Evolutionary conservation across 2,888 invertebrate species (phyloP).

Genomic region (Acronicta psi): DNA sequence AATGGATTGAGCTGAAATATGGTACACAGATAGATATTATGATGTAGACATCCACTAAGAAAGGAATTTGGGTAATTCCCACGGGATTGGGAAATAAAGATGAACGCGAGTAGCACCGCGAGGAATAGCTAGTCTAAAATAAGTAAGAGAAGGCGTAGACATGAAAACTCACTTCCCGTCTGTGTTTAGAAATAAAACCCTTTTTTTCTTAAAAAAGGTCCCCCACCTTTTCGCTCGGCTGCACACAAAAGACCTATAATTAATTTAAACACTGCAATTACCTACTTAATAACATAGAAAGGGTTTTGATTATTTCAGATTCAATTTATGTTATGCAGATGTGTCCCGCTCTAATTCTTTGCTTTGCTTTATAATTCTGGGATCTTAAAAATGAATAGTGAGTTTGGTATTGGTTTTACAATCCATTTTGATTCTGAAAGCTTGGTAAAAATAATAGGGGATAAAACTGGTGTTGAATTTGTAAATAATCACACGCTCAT

Average conservation of each 20-base stretch:
- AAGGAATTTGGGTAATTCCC: no score
- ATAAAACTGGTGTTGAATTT: no score
- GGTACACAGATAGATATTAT: no score
- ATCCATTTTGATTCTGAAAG: not conserved
- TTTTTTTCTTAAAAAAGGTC: constrained; percentile 15
- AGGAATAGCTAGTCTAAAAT: no score
- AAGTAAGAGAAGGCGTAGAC: not conserved
- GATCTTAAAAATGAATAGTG: constrained; percentile 1
- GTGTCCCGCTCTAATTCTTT: constrained; percentile 10
- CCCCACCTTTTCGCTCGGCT: constrained; percentile 25
- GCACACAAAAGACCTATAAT: constrained; percentile 40
- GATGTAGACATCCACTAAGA: no score
- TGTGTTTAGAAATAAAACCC: not conserved
- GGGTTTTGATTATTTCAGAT: constrained; percentile 38
- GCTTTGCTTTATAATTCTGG: not conserved
- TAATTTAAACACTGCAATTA: constrained; percentile 43
- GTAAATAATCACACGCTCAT: no score
- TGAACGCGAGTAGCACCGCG: no score
- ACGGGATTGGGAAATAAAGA: no score
- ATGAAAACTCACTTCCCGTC: not conserved
- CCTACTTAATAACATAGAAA: constrained; percentile 37
- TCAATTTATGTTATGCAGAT: constrained; percentile 44
- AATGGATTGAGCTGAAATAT: no score
- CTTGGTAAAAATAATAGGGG: no score
- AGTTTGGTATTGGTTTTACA: not conserved